These are phyloP conservation scores for Agonopterix heracliana DNA, from an alignment of 2,888 invertebrate species.

Conservation along the genomic window DNA sequence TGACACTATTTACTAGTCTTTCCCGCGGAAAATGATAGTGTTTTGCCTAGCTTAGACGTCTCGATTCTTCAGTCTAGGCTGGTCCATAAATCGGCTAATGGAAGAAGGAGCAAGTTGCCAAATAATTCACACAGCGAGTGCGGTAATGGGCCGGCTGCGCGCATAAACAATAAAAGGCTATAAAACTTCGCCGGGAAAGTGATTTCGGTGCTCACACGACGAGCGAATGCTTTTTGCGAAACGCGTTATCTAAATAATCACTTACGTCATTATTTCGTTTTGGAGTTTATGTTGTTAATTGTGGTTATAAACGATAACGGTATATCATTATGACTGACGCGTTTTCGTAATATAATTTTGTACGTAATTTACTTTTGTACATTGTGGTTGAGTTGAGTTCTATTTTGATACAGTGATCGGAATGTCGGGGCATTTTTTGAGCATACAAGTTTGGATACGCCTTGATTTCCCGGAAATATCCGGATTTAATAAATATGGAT, in stretches of 20 bases:
- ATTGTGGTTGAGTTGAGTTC: too few relatives aligned
- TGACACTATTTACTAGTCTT: too few relatives aligned
- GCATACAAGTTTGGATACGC: too few relatives aligned
- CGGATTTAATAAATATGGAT: too few relatives aligned
- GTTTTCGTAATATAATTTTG: too few relatives aligned
- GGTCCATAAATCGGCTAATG: constrained; percentile 59
- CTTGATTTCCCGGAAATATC: too few relatives aligned
- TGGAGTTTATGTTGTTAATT: neutral
- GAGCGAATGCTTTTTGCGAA: constrained; percentile 19
- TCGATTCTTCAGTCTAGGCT: constrained; percentile 9
- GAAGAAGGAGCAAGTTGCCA: constrained; percentile 50
- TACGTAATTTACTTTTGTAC: too few relatives aligned
- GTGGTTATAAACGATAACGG: too few relatives aligned
- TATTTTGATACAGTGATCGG: too few relatives aligned
- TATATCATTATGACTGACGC: too few relatives aligned
- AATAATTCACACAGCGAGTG: constrained; percentile 64
- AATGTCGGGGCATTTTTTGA: too few relatives aligned
- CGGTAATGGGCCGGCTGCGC: constrained; percentile 44
- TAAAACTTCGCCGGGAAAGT: constrained; percentile 52
- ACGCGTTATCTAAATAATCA: constrained; percentile 6
- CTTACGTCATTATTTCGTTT: constrained; percentile 4
- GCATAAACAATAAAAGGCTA: constrained; percentile 62
- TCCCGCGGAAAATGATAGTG: neutral
- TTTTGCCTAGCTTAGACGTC: neutral
- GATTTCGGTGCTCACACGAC: constrained; percentile 26